Evolutionary conservation across 2,888 invertebrate genomes (phyloP).

Genomic region (Biston stratarius): DNA sequence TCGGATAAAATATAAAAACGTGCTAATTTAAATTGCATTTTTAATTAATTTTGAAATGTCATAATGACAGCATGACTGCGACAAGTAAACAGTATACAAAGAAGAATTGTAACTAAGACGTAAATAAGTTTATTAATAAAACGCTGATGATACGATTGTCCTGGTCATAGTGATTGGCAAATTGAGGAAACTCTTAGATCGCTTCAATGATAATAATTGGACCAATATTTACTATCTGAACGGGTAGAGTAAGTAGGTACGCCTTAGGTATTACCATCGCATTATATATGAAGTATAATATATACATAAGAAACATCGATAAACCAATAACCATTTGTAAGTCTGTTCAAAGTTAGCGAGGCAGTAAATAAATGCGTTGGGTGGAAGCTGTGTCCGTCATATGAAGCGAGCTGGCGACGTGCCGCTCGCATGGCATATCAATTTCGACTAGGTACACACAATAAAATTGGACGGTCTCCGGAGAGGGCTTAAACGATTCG

Average conservation of each 20-base stretch:
- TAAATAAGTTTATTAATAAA: neutral
- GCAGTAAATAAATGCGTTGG: conserved; percentile 59
- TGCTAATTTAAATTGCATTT: conserved; percentile 18
- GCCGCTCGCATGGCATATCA: conserved; percentile 82
- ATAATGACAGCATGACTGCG: conserved; percentile 1
- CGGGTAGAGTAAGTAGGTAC: no score
- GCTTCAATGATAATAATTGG: no score
- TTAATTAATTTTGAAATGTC: neutral
- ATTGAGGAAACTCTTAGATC: no score
- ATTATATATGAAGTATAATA: no score
- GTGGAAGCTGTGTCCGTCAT: conserved; percentile 66
- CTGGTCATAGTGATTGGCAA: neutral
- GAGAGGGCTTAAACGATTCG: conserved; percentile 87
- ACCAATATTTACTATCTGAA: neutral
- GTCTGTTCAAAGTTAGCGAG: conserved; percentile 57
- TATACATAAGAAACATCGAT: neutral
- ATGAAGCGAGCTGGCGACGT: conserved; percentile 63
- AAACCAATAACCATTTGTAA: conserved; percentile 45
- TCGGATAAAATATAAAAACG: conserved; percentile 23
- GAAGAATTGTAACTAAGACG: neutral
- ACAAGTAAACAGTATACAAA: neutral
- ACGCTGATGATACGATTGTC: neutral
- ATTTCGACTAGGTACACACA: conserved; percentile 85
- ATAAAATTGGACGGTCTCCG: conserved; percentile 86
- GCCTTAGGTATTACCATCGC: no score